A percentile compares a stretch with the other conserved stretches of the same genome.
phyloP scores from a whole-genome alignment of 2,888 invertebrate genomes.

The Phyllotreta cruciferae region DNA sequence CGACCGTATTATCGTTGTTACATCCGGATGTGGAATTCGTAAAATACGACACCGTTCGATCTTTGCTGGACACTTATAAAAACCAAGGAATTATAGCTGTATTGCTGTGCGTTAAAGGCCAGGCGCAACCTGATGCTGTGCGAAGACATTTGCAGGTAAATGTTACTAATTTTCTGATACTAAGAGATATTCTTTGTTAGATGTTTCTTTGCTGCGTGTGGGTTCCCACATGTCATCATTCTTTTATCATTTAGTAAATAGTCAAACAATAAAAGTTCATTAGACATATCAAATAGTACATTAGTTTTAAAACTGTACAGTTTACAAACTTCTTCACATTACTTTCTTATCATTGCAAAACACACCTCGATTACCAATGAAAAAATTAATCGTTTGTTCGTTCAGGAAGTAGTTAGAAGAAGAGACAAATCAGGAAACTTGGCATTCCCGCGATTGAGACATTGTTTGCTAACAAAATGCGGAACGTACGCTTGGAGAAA shows the following conservation, averaged over 20 bases:
- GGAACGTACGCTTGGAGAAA: slow-evolving; percentile 80
- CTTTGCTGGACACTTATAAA: slow-evolving; percentile 73
- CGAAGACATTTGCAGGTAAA: slow-evolving; percentile 55
- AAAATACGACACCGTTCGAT: slow-evolving; percentile 63
- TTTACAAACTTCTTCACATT: no score
- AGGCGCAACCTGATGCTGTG: slow-evolving; percentile 55
- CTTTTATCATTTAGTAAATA: no score
- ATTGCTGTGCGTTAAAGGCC: slow-evolving; percentile 69
- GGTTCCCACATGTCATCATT: no score
- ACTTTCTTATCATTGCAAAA: no score
- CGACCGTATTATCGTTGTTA: slow-evolving; percentile 50
- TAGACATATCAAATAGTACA: no score
- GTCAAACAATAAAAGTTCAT: no score
- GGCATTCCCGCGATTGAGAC: slow-evolving; percentile 72
- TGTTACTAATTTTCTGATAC: neutral
- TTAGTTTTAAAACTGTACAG: no score
- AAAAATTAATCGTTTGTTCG: neutral
- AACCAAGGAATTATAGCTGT: slow-evolving; percentile 79
- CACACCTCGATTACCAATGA: no score
- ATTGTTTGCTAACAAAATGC: slow-evolving; percentile 74
- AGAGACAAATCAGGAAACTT: slow-evolving; percentile 67
- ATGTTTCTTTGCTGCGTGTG: no score
- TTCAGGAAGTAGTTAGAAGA: slow-evolving; percentile 64
- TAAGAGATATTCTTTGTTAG: no score
- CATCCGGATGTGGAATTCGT: slow-evolving; percentile 58